Evolutionary conservation across 2,797 vertebrate species (phyloP), one percentile per base, ranked within the genome.

Genomic region (Amphiprion clarkii): DNA sequence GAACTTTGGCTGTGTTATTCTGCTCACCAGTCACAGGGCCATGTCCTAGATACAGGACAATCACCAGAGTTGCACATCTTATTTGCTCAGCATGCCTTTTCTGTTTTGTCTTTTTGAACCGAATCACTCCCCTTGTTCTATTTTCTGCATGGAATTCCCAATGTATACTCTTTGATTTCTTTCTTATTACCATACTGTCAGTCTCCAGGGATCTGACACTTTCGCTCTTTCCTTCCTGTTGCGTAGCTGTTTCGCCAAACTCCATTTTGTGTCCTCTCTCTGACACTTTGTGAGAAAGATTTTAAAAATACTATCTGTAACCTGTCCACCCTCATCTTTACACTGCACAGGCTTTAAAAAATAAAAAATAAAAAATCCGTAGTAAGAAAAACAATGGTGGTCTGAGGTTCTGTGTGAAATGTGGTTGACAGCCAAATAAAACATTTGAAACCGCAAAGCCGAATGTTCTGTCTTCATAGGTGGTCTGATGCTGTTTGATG

Each of bases 401-500:
- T 83, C 17, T 70, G 31, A 74, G 67, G 77, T 67, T 78, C 69
- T 83, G 87, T 77, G 78, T 84, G 86, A 90, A 88, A 91, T 67
- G 68, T 86, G 88, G 78, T 71, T 12, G 71, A 71, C 71, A 51
- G 89, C 94, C 93, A 94, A 90, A 71, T 71, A 75, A 92, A 94
- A 93, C 89, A 93, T 71, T 82, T 79, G 76, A 89, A 92, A 61
- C 86, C 84, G 87, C 77, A 80, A 33, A 85, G 71, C 80, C 85
- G 76, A 93, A 92, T 84, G 79, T 76, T 86, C 89, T 74, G 66
- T 65, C 92, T 90, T 57, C 86, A 71, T 91, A 83, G 94, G 93
- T 95, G 94, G 94, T 94, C 94, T 81, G 72, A 67, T 58, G 46
- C 61, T 46, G 78, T 82, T 85, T 59, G 31, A 52, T 11, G 60